Evolutionary conservation across 2,797 vertebrate genomes (phyloP).

Genomic region (Tenualosa thibaudeaui): DNA sequence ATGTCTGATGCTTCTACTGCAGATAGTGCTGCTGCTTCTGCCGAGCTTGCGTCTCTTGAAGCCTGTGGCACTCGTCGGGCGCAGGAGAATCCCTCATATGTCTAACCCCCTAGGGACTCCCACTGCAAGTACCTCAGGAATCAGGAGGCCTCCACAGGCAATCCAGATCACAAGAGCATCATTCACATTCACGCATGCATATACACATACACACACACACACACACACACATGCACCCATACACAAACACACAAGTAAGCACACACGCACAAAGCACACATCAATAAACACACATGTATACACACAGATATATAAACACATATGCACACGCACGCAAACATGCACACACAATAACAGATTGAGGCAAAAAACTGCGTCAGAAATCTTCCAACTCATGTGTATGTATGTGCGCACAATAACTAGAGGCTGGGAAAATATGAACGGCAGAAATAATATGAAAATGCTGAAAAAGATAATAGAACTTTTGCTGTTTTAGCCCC

Average conservation of each 20-base stretch:
- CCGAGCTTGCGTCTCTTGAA: neutral
- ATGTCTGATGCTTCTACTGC: neutral
- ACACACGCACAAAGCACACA: neutral
- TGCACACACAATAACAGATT: neutral
- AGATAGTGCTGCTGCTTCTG: no score
- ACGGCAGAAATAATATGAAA: neutral
- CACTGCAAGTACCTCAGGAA: neutral
- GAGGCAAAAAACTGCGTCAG: no score
- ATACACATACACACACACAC: neutral
- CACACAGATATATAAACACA: neutral
- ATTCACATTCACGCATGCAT: neutral
- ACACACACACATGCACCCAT: neutral
- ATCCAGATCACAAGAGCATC: neutral
- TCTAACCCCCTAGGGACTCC: neutral
- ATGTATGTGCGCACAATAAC: neutral
- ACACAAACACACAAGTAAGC: neutral
- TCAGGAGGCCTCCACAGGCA: neutral
- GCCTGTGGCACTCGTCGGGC: neutral
- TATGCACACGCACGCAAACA: neutral
- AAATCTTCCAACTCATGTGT: neutral
- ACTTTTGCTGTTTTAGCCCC: conserved; percentile 21
- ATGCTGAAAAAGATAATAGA: neutral
- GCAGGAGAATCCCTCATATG: neutral
- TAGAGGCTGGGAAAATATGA: neutral
- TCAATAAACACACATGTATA: neutral